These are phyloP conservation scores for Perizoma flavofasciatum DNA, from an alignment of 2,888 invertebrate species.

Conservation along the genomic window DNA sequence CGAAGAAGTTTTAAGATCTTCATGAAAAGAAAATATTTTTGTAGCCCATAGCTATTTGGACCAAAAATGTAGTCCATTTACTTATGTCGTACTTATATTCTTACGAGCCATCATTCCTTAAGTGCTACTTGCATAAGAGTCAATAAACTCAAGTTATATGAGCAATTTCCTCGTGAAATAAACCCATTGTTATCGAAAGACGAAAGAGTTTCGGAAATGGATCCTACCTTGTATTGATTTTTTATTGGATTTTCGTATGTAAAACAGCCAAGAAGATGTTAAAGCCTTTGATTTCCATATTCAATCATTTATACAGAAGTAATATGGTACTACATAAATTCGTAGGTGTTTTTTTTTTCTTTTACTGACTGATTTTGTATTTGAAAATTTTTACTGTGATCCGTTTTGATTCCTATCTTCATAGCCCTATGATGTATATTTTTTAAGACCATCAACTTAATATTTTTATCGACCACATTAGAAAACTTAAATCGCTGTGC, in stretches of 20 bases:
- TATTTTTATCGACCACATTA: constrained; percentile 9
- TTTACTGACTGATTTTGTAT: no score
- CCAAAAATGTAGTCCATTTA: not conserved
- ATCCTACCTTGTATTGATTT: constrained; percentile 26
- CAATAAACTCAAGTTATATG: constrained; percentile 39
- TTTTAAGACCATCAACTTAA: constrained; percentile 2
- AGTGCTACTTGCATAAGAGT: constrained; percentile 31
- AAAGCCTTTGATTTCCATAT: not conserved
- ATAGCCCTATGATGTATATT: constrained; percentile 5
- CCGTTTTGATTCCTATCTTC: constrained; percentile 7
- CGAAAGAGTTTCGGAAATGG: constrained; percentile 39
- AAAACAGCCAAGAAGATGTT: not conserved
- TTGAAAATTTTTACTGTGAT: no score
- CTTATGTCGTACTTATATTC: constrained; percentile 13
- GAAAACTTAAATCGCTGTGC: constrained; percentile 4
- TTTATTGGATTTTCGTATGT: not conserved
- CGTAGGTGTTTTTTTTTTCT: no score
- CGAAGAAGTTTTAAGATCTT: no score
- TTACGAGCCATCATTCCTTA: constrained; percentile 21
- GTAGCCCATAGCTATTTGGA: no score
- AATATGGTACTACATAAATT: no score
- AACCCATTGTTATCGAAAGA: constrained; percentile 38
- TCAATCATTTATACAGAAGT: no score
- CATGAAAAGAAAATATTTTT: no score
- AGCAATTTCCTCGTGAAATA: constrained; percentile 38